phyloP scores from a whole-genome alignment of 2,888 invertebrate genomes.

The Zygogramma bicolorata region DNA sequence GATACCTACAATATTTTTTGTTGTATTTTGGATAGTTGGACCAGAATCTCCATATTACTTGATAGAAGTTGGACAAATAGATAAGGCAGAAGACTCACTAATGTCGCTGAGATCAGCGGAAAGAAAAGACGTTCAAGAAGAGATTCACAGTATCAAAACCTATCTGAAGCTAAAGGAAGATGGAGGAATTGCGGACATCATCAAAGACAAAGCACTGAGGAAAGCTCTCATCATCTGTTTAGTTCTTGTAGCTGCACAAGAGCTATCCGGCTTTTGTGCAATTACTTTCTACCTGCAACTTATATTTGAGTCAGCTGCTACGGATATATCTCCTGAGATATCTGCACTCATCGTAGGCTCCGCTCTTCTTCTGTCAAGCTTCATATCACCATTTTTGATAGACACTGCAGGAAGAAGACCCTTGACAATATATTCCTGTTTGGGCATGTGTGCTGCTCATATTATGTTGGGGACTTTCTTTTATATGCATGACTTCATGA shows the following conservation, averaged over 20 bases:
- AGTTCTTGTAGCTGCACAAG: conserved; percentile 71
- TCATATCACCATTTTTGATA: conserved; percentile 79
- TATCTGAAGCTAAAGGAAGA: conserved; percentile 41
- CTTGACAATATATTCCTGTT: conserved; percentile 77
- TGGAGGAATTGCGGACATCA: conserved; percentile 70
- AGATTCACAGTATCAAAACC: conserved; percentile 60
- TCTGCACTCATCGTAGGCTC: conserved; percentile 82
- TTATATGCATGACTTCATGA: conserved; percentile 69
- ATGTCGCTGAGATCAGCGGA: conserved; percentile 78
- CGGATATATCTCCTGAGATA: conserved; percentile 71
- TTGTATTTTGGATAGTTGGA: conserved; percentile 73
- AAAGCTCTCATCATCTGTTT: conserved; percentile 82
- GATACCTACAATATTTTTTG: conserved; percentile 69
- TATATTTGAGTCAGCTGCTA: conserved; percentile 78
- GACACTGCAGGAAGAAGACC: conserved; percentile 81
- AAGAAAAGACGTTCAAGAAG: conserved; percentile 72
- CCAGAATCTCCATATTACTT: conserved; percentile 85
- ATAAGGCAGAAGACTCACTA: conserved; percentile 75
- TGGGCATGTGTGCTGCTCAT: conserved; percentile 74
- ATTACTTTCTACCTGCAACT: conserved; percentile 71
- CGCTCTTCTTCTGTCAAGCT: conserved; percentile 81
- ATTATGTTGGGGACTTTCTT: conserved; percentile 68
- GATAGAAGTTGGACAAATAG: conserved; percentile 70
- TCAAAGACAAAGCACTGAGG: conserved; percentile 75
- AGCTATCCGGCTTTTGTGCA: conserved; percentile 71